These are phyloP conservation scores for Leuciscus waleckii DNA, from an alignment of 2,797 vertebrate species.

Conservation along the genomic window DNA sequence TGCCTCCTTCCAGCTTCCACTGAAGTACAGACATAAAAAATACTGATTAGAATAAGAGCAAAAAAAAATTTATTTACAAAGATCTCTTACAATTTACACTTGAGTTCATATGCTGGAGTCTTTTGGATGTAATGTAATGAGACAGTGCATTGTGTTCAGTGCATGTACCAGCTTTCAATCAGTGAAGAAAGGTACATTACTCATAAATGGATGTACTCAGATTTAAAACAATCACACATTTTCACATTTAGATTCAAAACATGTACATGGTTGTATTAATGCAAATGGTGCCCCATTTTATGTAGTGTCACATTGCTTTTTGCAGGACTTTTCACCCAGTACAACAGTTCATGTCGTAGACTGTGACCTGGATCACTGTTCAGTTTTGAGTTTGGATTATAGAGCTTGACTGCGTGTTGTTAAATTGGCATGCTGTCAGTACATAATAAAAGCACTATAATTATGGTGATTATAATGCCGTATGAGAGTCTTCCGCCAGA, in stretches of 20 bases:
- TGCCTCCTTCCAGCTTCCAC: constrained; percentile 1
- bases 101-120: background rate
- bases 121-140: background rate
- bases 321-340: background rate
- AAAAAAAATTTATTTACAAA: background rate
- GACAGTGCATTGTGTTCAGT: background rate
- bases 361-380: constrained; percentile 4
- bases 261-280: background rate
- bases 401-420: too few relatives aligned
- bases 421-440: too few relatives aligned
- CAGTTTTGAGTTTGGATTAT: background rate
- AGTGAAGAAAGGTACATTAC: background rate
- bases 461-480: too few relatives aligned
- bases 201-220: background rate
- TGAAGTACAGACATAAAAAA: constrained; percentile 1
- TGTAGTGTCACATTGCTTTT: constrained; percentile 2
- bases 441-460: too few relatives aligned
- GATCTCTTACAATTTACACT: background rate
- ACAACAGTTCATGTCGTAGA: background rate
- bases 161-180: background rate
- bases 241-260: background rate
- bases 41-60: background rate
- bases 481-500: too few relatives aligned
- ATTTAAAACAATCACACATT: background rate
- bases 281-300: constrained; percentile 7